Percentiles rank a stretch among this genome's conserved stretches.
Conservation (phyloP, 2,888 invertebrate species). For the Uropetala carovei region DNA sequence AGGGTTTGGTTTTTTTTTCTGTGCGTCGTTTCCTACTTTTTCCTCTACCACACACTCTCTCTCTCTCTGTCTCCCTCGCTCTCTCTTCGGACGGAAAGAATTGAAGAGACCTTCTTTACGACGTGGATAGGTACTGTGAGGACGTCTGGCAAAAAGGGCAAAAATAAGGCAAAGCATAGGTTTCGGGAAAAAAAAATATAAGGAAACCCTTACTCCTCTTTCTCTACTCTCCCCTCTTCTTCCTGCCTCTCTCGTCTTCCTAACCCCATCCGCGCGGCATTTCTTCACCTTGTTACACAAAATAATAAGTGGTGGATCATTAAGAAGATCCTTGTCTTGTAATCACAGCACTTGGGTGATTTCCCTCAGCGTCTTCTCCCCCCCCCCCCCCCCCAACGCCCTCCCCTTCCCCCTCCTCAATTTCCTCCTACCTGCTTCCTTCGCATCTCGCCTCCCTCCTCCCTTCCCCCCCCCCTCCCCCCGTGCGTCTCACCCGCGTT, state of each 20-base stretch:
- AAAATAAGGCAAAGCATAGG: neutral
- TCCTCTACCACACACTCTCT: neutral
- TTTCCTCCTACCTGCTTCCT: neutral
- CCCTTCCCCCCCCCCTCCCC: neutral
- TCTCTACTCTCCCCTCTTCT: neutral
- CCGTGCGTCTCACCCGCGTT: neutral
- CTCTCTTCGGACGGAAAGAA: neutral
- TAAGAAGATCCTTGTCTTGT: constrained; percentile 61
- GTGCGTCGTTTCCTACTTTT: neutral
- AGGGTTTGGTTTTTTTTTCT: neutral
- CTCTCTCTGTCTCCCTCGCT: neutral
- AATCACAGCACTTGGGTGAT: constrained; percentile 57
- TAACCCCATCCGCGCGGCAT: constrained; percentile 28
- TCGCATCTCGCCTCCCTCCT: neutral
- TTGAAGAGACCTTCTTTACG: neutral
- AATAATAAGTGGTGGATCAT: constrained; percentile 60
- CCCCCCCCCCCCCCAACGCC: neutral
- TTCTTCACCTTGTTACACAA: constrained; percentile 63
- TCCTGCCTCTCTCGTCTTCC: neutral
- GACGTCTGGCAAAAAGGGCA: neutral
- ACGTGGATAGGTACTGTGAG: neutral
- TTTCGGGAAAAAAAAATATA: too few relatives aligned
- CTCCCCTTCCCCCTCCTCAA: neutral
- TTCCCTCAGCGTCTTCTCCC: neutral
- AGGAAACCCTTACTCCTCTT: neutral